A percentile compares a stretch with the other conserved stretches of the same genome.
Conservation (phyloP, 2,888 invertebrate genomes). For the Lathronympha strigana region DNA sequence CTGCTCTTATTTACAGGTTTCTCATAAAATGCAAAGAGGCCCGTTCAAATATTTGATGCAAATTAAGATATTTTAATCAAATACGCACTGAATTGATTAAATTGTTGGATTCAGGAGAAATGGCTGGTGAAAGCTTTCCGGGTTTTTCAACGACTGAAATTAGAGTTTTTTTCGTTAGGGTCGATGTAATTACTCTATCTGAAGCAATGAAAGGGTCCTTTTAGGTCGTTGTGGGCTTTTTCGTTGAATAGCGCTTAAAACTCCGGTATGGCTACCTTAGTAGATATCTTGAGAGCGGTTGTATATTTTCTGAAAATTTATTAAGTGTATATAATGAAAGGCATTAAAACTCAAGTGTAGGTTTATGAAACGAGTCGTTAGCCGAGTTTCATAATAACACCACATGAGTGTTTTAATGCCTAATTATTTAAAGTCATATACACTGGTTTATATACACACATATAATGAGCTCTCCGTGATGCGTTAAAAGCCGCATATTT, state of each 20-base stretch:
- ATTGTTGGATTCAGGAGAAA: constrained; percentile 35
- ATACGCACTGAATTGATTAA: constrained; percentile 38
- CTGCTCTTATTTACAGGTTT: constrained; percentile 15
- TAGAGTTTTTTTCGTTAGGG: constrained; percentile 30
- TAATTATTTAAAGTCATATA: too few relatives aligned
- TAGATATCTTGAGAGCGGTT: neutral
- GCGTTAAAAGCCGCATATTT: too few relatives aligned
- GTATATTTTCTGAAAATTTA: neutral
- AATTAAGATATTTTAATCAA: constrained; percentile 39
- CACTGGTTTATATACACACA: too few relatives aligned
- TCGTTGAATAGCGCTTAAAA: constrained; percentile 5
- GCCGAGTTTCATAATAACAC: too few relatives aligned
- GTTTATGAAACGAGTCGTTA: too few relatives aligned
- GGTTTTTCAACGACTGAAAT: constrained; percentile 37
- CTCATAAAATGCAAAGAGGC: constrained; percentile 18
- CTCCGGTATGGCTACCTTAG: neutral
- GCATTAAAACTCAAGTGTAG: too few relatives aligned
- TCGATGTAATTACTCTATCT: constrained; percentile 40
- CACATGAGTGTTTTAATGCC: too few relatives aligned
- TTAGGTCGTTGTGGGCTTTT: constrained; percentile 26
- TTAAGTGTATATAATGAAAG: neutral
- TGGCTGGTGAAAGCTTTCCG: constrained; percentile 28
- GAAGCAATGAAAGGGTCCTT: constrained; percentile 33
- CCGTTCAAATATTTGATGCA: constrained; percentile 31
- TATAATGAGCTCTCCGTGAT: too few relatives aligned